Evolutionary conservation across 2,888 invertebrate genomes (phyloP).

Genomic region (Dione vanillae): DNA sequence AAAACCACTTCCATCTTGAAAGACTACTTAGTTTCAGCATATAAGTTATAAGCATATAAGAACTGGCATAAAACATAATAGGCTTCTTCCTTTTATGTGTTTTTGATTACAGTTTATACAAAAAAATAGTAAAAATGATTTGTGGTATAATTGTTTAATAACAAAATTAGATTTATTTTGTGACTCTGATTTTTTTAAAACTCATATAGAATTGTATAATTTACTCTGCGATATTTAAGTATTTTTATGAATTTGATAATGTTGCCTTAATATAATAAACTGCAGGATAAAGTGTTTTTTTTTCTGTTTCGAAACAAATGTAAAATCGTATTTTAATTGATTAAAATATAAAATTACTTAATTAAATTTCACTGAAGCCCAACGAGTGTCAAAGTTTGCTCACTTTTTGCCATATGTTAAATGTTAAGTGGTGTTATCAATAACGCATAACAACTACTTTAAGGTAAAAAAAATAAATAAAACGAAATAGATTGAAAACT

Average conservation of each 20-base stretch:
- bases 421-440: too few species aligned
- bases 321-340: neutral
- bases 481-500: too few species aligned
- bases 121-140: neutral
- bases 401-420: conserved; percentile 21
- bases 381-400: conserved; percentile 19
- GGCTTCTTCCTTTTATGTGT: neutral
- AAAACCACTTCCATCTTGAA: neutral
- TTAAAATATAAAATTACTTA: conserved; percentile 30
- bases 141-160: neutral
- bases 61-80: neutral
- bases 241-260: neutral
- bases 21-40: neutral
- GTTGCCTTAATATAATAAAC: neutral
- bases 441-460: neutral
- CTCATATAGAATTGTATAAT: too few species aligned
- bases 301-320: too few species aligned
- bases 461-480: too few species aligned
- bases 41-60: neutral
- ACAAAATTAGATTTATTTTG: neutral
- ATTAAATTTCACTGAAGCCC: conserved; percentile 33
- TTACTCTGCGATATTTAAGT: too few species aligned
- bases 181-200: too few species aligned
- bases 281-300: too few species aligned
- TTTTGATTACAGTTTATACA: neutral